Percentiles rank a stretch among this genome's conserved stretches.
Conservation (phyloP, 2,113 vertebrate species). For the Eonycteris spelaea region DNA sequence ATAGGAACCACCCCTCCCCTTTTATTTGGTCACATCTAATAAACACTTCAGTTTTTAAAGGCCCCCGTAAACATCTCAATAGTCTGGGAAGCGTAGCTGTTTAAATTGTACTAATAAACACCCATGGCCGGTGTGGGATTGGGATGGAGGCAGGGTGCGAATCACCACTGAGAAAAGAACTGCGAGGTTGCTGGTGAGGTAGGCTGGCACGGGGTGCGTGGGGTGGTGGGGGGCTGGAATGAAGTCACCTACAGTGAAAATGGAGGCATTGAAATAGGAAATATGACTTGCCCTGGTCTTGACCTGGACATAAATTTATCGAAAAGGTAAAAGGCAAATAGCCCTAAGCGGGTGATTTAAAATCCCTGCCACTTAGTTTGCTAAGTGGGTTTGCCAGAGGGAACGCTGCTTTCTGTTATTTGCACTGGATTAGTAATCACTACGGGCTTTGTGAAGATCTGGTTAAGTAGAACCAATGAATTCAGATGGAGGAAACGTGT, state of each 20-base stretch:
- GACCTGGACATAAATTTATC: neutral
- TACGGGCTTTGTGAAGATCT: neutral
- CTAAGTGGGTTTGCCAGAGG: neutral
- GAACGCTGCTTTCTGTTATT: constrained; percentile 16
- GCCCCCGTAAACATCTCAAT: neutral
- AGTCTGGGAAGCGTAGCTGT: neutral
- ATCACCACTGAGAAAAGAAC: neutral
- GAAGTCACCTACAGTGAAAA: neutral
- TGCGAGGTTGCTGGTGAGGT: neutral
- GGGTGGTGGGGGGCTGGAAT: neutral
- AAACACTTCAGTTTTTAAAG: neutral
- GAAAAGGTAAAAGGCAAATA: neutral
- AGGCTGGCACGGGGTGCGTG: no score
- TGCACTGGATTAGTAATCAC: neutral
- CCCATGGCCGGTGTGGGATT: neutral
- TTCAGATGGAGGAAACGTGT: constrained; percentile 26
- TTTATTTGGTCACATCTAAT: neutral
- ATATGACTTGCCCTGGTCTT: neutral
- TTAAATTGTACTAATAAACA: neutral
- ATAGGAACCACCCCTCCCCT: no score
- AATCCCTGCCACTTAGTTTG: neutral
- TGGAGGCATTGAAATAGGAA: neutral
- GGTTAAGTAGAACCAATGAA: neutral
- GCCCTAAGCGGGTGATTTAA: neutral
- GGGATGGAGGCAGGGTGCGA: neutral